These are phyloP conservation scores for Scophthalmus maximus DNA, from an alignment of 2,113 vertebrate species.

Conservation along the genomic window DNA sequence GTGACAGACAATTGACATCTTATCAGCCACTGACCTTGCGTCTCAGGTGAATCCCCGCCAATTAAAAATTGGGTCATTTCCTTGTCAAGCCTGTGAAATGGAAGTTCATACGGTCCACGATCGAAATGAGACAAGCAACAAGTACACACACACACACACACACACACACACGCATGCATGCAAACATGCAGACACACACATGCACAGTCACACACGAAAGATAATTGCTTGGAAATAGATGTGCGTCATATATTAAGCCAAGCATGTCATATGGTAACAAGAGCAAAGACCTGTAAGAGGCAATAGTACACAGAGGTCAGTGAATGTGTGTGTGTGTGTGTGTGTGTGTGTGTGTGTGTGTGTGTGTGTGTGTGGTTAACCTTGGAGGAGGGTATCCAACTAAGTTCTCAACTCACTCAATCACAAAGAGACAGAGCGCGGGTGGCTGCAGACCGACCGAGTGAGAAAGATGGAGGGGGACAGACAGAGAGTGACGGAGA, in stretches of 20 bases:
- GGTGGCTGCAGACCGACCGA: conserved; percentile 43
- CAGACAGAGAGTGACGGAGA: too few relatives aligned
- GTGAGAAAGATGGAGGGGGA: conserved; percentile 54
- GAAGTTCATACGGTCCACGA: conserved; percentile 43
- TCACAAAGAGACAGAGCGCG: conserved; percentile 62
- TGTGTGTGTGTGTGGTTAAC: conserved; percentile 40
- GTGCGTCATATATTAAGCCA: conserved; percentile 48
- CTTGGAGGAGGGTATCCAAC: conserved; percentile 67
- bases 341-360: conserved; percentile 12
- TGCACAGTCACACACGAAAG: conserved; percentile 12
- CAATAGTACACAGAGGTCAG: conserved; percentile 14
- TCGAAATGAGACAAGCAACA: conserved; percentile 37
- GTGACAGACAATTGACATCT: conserved; percentile 69
- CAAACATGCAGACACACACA: conserved; percentile 13
- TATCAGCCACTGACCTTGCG: conserved; percentile 74
- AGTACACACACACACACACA: not conserved
- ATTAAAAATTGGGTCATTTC: conserved; percentile 68
- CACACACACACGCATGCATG: not conserved
- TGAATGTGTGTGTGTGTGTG: conserved; percentile 4
- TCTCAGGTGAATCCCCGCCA: conserved; percentile 46
- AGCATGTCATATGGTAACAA: conserved; percentile 46
- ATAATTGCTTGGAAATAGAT: conserved; percentile 45
- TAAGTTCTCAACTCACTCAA: conserved; percentile 67
- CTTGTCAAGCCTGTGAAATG: conserved; percentile 57
- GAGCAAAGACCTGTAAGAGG: conserved; percentile 4